Evolutionary conservation across 1,140 invertebrate species (phyloP), one percentile per base, ranked within the genome.

Genomic region (Heliconius hewitsoni): DNA sequence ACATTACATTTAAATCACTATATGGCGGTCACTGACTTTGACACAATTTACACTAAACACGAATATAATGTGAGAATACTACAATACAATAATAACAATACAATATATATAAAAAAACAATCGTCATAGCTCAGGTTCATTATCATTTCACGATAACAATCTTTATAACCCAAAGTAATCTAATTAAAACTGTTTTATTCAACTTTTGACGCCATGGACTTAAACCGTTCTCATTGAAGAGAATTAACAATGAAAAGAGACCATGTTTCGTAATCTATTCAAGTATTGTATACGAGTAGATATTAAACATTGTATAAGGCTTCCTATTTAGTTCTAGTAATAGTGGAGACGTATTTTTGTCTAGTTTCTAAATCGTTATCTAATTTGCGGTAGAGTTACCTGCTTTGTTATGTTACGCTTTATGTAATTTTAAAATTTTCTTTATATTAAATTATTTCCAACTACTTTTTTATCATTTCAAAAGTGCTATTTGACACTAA

Each of bases 41-140:
- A 76, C 74, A 76, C 39, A 70, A 76, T 76, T 76, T 76, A 46
- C 60, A 18, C 60, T 30, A 66, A 66, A 66, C 23, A 66, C 60
- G 11, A 4, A 11, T 27, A 30, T 30, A 76, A 30, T 18, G n/a
- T 39, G 37, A 46, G 39, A 34, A 76, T 23, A 76, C 46, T 39
- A 76, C 37, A 46, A 70, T 70, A 70, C 74, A 30, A 9, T 50
- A 66, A 66, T 16, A 16, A 66, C 60, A 66, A 66, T 66, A 66
- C 60, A 66, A 30, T 27, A 23, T 57, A 55, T 30, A 50, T 3
- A 16, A 13, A 46, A 46, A 71, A 27, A 70, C 74, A 70, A 76
- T 76, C 30, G 37, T 76, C 60, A 76, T 19, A 76, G 18, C 57
- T 76, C 74, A 76, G 74, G 60, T 76, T 76, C 74, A 76, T 76